Evolutionary conservation across 2,113 vertebrate species (phyloP).

Genomic region (Pachycephala philippinensis): DNA sequence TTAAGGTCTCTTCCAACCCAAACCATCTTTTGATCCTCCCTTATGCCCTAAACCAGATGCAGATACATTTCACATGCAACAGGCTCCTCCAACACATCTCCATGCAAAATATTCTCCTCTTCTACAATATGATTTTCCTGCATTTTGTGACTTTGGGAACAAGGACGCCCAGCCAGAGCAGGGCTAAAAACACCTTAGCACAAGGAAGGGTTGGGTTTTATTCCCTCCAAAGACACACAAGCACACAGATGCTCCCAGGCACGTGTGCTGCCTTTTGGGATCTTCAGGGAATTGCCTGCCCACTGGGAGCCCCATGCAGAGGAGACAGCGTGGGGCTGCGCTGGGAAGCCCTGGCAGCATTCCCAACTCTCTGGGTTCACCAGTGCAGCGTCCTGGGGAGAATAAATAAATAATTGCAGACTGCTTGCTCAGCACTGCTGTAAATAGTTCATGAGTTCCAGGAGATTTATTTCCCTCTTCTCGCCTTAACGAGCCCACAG

Average conservation of each 20-base stretch:
- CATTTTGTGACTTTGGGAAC: background rate
- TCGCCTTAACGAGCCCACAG: background rate
- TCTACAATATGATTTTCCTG: accelerated
- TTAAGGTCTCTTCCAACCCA: background rate
- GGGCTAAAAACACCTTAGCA: background rate
- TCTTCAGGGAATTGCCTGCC: background rate
- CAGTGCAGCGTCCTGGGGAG: background rate
- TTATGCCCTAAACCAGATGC: background rate
- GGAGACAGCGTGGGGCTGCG: accelerated
- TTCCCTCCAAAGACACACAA: background rate
- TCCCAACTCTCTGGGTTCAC: background rate
- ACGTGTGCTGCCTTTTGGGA: background rate
- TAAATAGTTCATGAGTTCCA: constrained; percentile 24
- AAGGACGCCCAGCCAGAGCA: background rate
- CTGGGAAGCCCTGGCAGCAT: background rate
- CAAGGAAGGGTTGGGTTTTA: background rate
- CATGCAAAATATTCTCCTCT: background rate
- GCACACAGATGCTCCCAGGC: background rate
- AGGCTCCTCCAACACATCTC: background rate
- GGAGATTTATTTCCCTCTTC: background rate
- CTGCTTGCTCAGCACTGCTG: constrained; percentile 9
- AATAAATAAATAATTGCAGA: constrained; percentile 10
- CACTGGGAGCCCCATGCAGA: background rate
- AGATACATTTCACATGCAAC: too few species aligned
- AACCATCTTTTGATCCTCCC: background rate